phyloP scores from a whole-genome alignment of 2,113 vertebrate genomes.

The Seriola quinqueradiata region DNA sequence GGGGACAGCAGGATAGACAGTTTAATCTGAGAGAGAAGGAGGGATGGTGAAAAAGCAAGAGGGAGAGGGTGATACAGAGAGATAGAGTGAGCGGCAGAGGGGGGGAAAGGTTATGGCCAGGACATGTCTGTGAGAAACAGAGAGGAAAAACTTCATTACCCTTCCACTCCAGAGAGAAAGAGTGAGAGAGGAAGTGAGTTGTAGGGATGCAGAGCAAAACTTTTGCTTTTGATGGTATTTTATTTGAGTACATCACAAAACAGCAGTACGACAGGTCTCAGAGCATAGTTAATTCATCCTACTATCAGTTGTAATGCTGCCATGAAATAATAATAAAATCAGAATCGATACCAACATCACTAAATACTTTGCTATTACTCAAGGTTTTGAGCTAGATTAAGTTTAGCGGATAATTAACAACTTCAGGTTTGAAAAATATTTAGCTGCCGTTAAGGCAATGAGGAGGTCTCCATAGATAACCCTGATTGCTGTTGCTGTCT shows the following conservation, averaged over 20 bases:
- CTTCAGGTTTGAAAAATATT: neutral
- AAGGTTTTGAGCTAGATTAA: neutral
- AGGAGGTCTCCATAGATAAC: neutral
- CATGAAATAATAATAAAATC: neutral
- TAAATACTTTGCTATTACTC: neutral
- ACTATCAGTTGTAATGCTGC: constrained; percentile 10
- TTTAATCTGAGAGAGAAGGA: constrained; percentile 75
- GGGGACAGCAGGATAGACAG: constrained; percentile 75
- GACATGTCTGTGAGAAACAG: constrained; percentile 65
- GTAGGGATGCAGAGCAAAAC: neutral
- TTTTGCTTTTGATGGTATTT: constrained; percentile 34
- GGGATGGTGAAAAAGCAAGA: constrained; percentile 40
- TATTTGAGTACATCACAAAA: constrained; percentile 17
- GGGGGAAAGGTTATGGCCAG: constrained; percentile 65
- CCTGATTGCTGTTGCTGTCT: neutral
- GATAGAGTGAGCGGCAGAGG: constrained; percentile 42
- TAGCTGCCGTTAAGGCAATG: neutral
- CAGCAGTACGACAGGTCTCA: neutral
- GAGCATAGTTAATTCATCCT: neutral
- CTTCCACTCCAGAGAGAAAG: constrained; percentile 31
- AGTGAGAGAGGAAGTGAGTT: constrained; percentile 16
- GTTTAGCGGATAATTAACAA: constrained; percentile 9
- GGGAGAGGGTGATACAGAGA: constrained; percentile 39
- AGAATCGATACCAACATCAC: constrained; percentile 6
- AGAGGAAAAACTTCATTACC: constrained; percentile 68